These are phyloP conservation scores for Amphibalanus amphitrite DNA, from an alignment of 1,140 invertebrate species.

Conservation along the genomic window DNA sequence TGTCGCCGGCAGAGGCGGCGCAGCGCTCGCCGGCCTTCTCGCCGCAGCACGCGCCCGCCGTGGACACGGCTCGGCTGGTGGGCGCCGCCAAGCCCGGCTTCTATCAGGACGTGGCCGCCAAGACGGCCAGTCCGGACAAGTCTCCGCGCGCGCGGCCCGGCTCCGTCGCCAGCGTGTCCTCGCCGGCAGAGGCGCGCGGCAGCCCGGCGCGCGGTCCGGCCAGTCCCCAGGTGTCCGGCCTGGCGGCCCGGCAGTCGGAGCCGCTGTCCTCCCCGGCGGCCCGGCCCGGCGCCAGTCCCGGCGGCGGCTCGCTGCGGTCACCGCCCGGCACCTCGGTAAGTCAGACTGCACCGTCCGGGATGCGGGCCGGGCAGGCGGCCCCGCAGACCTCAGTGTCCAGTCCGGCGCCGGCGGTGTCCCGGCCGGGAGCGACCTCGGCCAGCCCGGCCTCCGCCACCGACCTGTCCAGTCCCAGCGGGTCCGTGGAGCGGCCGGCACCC, in stretches of 20 bases:
- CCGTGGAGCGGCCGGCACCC: too few species aligned
- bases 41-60: neutral
- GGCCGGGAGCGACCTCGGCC: too few species aligned
- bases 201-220: neutral
- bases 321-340: neutral
- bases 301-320: neutral
- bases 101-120: conserved; percentile 43
- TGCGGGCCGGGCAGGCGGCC: too few species aligned
- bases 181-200: neutral
- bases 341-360: neutral
- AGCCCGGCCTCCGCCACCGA: too few species aligned
- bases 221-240: neutral
- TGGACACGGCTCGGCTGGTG: neutral
- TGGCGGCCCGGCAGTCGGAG: neutral
- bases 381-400: neutral
- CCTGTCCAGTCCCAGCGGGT: too few species aligned
- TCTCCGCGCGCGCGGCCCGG: neutral
- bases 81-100: conserved; percentile 54
- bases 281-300: neutral
- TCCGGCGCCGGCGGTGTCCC: neutral
- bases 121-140: conserved; percentile 10
- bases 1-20: neutral
- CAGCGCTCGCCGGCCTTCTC: conserved; percentile 5
- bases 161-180: neutral
- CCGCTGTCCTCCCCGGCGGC: neutral